Evolutionary conservation across 2,888 invertebrate genomes (phyloP).

Genomic region (Arge pagana): DNA sequence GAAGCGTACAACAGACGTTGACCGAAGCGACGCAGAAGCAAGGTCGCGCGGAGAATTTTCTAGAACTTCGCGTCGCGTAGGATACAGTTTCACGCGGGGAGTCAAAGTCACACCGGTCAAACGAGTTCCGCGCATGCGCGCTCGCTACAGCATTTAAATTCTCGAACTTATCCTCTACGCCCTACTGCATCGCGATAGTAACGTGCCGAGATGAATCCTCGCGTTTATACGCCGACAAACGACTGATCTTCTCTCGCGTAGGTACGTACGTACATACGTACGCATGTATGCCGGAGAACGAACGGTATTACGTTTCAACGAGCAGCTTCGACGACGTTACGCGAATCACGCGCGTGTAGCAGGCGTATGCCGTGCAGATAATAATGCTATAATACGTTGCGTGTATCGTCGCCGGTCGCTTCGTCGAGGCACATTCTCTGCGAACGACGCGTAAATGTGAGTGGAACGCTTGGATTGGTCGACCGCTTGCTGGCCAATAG

Average conservation of each 20-base stretch:
- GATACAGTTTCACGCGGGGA: no score
- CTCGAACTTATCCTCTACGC: no score
- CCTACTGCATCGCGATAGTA: no score
- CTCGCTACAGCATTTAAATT: no score
- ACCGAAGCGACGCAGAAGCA: constrained; percentile 8
- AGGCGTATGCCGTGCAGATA: background rate
- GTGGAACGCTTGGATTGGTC: constrained; percentile 28
- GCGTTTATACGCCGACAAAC: no score
- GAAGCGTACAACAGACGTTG: constrained; percentile 19
- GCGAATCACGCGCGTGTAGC: background rate
- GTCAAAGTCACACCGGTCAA: no score
- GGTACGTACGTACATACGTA: background rate
- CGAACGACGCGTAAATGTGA: constrained; percentile 28
- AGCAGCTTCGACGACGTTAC: background rate
- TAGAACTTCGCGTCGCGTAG: no score
- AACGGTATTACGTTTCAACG: background rate
- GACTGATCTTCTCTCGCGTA: background rate
- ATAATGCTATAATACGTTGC: constrained; percentile 16
- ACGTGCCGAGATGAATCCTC: no score
- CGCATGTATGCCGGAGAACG: background rate
- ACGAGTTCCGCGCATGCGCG: no score
- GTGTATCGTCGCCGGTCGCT: constrained; percentile 6
- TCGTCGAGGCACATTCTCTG: constrained; percentile 28
- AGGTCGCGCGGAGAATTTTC: constrained; percentile 18
- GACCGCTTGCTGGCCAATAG: constrained; percentile 20